Percentiles rank a stretch among this genome's conserved stretches.
Evolutionary conservation across 2,113 vertebrate genomes (phyloP).

Genomic region (Dasypus novemcinctus): DNA sequence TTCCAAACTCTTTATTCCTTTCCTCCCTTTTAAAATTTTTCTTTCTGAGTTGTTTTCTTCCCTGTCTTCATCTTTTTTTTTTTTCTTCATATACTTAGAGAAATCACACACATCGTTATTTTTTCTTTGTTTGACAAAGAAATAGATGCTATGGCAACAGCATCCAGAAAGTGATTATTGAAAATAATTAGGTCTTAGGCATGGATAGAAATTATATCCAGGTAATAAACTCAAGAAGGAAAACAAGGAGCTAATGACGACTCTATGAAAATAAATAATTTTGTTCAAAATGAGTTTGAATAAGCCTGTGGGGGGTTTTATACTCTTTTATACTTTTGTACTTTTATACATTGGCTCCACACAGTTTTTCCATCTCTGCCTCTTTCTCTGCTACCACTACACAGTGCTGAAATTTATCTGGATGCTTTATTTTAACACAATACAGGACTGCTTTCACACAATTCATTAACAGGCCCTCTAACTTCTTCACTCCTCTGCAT

Average conservation of each 20-base stretch:
- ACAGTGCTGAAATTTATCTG: not conserved
- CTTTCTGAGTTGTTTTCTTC: not conserved
- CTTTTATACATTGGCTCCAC: not conserved
- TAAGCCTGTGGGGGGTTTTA: not conserved
- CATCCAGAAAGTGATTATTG: not conserved
- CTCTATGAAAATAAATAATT: not conserved
- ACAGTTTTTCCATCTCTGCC: not conserved
- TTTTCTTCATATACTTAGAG: not conserved
- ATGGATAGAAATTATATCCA: conserved; percentile 19
- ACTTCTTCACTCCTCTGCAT: not conserved
- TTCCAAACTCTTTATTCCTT: not conserved
- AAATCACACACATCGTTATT: not conserved
- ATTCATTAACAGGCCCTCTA: not conserved
- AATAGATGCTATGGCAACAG: conserved; percentile 47
- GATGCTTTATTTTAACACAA: not conserved
- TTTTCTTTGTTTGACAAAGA: conserved; percentile 23
- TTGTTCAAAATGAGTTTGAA: not conserved
- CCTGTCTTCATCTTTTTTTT: not conserved
- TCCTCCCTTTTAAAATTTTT: not conserved
- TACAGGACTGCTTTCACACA: not conserved
- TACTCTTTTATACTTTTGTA: not conserved
- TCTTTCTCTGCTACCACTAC: not conserved
- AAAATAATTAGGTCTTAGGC: conserved; percentile 48
- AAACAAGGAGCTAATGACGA: not conserved
- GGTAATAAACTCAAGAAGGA: not conserved